Evolutionary conservation across 2,797 vertebrate genomes (phyloP).

Genomic region (Xenops minutus): DNA sequence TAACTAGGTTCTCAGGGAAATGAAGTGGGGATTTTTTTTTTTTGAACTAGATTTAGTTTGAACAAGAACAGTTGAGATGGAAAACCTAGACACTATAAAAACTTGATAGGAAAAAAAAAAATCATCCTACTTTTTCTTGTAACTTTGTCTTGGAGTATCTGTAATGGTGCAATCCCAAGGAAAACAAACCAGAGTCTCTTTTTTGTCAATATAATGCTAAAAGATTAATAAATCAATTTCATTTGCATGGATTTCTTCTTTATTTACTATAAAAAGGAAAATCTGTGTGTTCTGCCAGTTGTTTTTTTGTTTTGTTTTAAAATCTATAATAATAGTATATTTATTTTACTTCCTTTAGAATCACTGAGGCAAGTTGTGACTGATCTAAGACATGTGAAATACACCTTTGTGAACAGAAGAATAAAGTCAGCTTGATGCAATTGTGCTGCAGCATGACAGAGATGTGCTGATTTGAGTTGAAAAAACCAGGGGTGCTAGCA

Average conservation of each 20-base stretch:
- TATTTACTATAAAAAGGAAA: background rate
- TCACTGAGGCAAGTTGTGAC: constrained; percentile 8
- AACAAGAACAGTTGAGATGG: constrained; percentile 39
- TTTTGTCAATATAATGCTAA: background rate
- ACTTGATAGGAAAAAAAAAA: background rate
- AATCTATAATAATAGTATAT: background rate
- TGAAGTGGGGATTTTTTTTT: constrained; percentile 34
- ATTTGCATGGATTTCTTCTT: background rate
- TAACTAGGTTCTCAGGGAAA: constrained; percentile 64
- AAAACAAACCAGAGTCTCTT: background rate
- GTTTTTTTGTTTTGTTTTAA: background rate
- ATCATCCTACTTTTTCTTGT: background rate
- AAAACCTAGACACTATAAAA: constrained; percentile 22
- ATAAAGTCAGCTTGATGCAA: background rate
- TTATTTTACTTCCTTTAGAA: constrained; percentile 7
- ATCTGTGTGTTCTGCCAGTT: background rate
- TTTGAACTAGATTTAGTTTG: constrained; percentile 43
- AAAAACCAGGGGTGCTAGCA: background rate
- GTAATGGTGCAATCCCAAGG: background rate
- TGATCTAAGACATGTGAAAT: background rate
- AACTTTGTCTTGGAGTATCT: background rate
- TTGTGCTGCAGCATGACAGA: background rate
- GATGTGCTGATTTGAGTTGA: background rate
- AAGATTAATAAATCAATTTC: background rate
- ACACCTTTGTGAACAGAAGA: constrained; percentile 1